phyloP scores from a whole-genome alignment of 1,140 invertebrate genomes.

The Macrostomum lignano region DNA sequence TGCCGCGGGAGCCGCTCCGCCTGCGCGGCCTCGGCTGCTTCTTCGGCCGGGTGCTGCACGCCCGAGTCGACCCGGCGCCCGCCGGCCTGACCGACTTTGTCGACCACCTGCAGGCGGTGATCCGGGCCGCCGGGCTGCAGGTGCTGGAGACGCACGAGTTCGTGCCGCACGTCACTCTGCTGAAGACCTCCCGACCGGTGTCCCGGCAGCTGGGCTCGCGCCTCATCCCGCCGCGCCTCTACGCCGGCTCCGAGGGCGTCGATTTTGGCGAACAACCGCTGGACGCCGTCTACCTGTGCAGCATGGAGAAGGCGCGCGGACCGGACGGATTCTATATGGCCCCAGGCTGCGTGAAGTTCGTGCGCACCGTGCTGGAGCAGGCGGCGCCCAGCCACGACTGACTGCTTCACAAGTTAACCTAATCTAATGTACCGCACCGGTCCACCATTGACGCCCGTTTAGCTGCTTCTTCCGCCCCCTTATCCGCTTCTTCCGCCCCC shows the following conservation, averaged over 20 bases:
- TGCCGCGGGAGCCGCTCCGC: constrained; percentile 10
- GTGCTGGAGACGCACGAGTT: constrained; percentile 20
- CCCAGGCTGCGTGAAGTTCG: constrained; percentile 3
- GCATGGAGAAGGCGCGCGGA: constrained; percentile 14
- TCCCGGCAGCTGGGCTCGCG: constrained; percentile 12
- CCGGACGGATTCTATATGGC: constrained; percentile 18
- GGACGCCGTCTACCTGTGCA: constrained; percentile 19
- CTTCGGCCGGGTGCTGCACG: constrained; percentile 20
- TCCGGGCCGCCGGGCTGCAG: constrained; percentile 15
- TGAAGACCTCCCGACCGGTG: constrained; percentile 20
- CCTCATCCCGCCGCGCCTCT: constrained; percentile 14
- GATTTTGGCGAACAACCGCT: constrained; percentile 16
- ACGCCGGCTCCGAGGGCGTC: constrained; percentile 11
- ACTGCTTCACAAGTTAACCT: too few relatives aligned
- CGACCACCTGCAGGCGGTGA: constrained; percentile 14
- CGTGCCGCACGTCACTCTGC: constrained; percentile 27
- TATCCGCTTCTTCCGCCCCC: too few relatives aligned
- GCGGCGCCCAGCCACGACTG: too few relatives aligned
- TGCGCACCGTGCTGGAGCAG: too few relatives aligned
- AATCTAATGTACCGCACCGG: too few relatives aligned
- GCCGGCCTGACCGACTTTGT: constrained; percentile 12
- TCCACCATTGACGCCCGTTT: too few relatives aligned
- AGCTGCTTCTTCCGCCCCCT: too few relatives aligned
- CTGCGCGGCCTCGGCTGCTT: constrained; percentile 19
- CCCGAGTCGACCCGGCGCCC: constrained; percentile 13